Evolutionary conservation across 2,888 invertebrate genomes (phyloP).

Genomic region (Andrena flavipes): DNA sequence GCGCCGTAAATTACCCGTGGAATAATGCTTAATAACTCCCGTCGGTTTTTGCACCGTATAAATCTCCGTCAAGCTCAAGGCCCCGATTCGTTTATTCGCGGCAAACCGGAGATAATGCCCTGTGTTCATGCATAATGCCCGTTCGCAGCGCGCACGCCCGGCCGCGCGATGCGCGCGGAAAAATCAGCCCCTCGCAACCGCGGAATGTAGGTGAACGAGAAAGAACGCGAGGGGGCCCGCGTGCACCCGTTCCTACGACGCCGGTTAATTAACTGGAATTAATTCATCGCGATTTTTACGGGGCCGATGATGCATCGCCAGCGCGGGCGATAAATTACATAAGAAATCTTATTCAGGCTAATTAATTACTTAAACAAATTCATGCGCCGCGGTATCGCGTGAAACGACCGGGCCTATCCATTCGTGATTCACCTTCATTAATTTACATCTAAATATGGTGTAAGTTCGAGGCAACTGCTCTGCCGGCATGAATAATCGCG

Average conservation of each 20-base stretch:
- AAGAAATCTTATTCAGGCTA: slow-evolving; percentile 50
- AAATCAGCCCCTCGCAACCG: slow-evolving; percentile 33
- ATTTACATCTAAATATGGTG: slow-evolving; percentile 60
- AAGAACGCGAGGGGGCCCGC: slow-evolving; percentile 17
- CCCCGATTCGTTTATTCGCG: slow-evolving; percentile 35
- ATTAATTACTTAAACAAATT: slow-evolving; percentile 61
- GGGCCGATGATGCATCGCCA: slow-evolving; percentile 42
- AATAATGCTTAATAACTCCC: slow-evolving; percentile 53
- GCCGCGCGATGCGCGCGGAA: slow-evolving; percentile 6
- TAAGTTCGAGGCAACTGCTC: slow-evolving; percentile 37
- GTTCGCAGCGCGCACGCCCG: not conserved
- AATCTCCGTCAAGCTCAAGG: slow-evolving; percentile 46
- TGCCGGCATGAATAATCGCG: slow-evolving; percentile 45
- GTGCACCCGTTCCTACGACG: slow-evolving; percentile 13
- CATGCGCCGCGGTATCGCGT: slow-evolving; percentile 43
- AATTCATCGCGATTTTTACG: slow-evolving; percentile 49
- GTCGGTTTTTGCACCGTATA: slow-evolving; percentile 44
- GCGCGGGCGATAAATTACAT: slow-evolving; percentile 50
- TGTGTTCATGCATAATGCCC: slow-evolving; percentile 50
- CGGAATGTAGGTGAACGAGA: slow-evolving; percentile 55
- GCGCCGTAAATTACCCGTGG: slow-evolving; percentile 40
- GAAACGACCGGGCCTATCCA: slow-evolving; percentile 27
- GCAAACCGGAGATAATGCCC: slow-evolving; percentile 38
- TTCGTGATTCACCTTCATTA: slow-evolving; percentile 60
- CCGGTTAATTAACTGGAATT: slow-evolving; percentile 57